Evolutionary conservation across 2,113 vertebrate species (phyloP), one percentile per base, ranked within the genome.

Genomic region (Ochotona curzoniae): DNA sequence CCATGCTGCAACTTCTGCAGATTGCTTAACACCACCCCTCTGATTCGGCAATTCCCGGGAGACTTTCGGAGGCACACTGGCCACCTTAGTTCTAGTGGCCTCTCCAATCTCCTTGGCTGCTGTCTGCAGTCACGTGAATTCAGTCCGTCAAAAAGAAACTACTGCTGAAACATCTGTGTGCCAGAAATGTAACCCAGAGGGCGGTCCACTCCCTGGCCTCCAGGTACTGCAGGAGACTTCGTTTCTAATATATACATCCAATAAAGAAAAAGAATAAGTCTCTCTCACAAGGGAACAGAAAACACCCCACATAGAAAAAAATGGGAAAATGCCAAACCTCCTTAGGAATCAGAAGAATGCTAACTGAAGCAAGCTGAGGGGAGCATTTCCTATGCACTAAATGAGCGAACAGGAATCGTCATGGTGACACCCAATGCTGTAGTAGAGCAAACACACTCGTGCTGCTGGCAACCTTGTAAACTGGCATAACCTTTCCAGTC

Each of bases 81-180:
- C 13, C 54, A 23, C 5, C 38, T 15, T 23, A 17, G 30, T 17
- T 7, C 63, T 5, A 8, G 87, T 1, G 9, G 21, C 87, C 70
- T 18, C 6, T 73, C 11, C 0, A 6, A 61, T 23, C 1, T 0
- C 4, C 28, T 8, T 9, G 10, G 10, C 17, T 25, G 12, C 51
- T 64, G 51, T 51, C 57, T 51, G 57, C 74, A 57, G n/a, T 7
- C 3, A 20, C 3, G 13, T 25, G 51, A n/a, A 2, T 20, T 11
- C 20, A 30, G 26, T 57, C 28, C 5, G 14, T n/a, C 14, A 18
- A 13, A 49, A 49, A 67, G 78, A 57, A 54, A 11, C 14, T 8
- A 35, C 25, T 4, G 17, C 57, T 0, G 17, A 30, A 32, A 7
- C 7, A 3, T 21, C 54, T 20, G 21, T 38, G 44, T 67, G 2